Evolutionary conservation across 2,888 invertebrate genomes (phyloP).

Genomic region (Abrostola triplasia): DNA sequence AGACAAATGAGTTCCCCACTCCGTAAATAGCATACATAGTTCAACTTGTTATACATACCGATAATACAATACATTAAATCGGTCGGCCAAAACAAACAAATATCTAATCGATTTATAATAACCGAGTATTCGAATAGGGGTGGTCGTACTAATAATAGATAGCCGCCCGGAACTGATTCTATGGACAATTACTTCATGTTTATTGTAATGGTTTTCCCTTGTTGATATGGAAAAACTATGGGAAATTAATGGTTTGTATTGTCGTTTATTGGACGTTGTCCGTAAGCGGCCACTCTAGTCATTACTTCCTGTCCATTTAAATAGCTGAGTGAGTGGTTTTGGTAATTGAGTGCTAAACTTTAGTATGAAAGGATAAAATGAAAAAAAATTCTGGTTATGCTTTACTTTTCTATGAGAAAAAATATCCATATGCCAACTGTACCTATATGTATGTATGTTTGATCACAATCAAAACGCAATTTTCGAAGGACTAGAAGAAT

Average conservation of each 20-base stretch:
- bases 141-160: conserved; percentile 42
- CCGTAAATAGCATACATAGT: neutral
- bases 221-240: conserved; percentile 39
- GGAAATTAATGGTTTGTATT: conserved; percentile 27
- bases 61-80: conserved; percentile 6
- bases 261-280: conserved; percentile 22
- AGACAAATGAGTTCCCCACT: neutral
- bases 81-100: conserved; percentile 46
- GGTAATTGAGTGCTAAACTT: no score
- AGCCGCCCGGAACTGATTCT: conserved; percentile 21
- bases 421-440: no score
- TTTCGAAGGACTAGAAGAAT: no score
- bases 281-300: conserved; percentile 5
- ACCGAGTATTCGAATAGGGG: conserved; percentile 34
- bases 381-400: no score
- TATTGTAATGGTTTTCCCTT: conserved; percentile 40
- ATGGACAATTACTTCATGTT: conserved; percentile 32
- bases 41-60: neutral
- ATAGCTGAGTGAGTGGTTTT: neutral
- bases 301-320: neutral
- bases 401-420: no score
- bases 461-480: no score
- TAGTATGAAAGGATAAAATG: no score
- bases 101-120: conserved; percentile 59
- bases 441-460: no score